Conservation (phyloP, 2,888 invertebrate species). For the Tridacna gigas region DNA sequence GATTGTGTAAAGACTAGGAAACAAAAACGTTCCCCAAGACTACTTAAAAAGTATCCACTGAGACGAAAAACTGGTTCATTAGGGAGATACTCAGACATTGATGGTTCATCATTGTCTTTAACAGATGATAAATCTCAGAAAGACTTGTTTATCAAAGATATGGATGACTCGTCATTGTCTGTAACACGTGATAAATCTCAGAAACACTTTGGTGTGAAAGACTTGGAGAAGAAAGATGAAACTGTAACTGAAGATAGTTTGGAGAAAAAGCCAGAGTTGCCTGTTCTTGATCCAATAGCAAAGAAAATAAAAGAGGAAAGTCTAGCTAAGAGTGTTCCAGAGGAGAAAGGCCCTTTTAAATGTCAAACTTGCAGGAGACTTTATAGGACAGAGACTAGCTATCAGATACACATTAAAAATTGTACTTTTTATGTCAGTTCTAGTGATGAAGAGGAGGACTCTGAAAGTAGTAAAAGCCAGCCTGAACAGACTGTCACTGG, state of each 20-base stretch:
- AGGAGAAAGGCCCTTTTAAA: slow-evolving; percentile 89
- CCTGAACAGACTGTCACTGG: background rate
- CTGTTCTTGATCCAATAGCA: slow-evolving; percentile 85
- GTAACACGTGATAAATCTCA: background rate
- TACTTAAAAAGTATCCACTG: slow-evolving; percentile 69
- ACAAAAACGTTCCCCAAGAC: background rate
- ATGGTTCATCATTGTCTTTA: slow-evolving; percentile 5
- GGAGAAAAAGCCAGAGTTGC: slow-evolving; percentile 54
- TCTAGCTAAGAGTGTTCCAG: slow-evolving; percentile 81
- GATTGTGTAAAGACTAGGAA: background rate
- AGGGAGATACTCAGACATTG: slow-evolving; percentile 2
- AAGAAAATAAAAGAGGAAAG: slow-evolving; percentile 86
- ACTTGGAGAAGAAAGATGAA: background rate
- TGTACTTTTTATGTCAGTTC: slow-evolving; percentile 85
- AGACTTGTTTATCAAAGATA: background rate
- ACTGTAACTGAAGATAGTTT: background rate
- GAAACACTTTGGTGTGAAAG: background rate
- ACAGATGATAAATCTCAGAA: background rate
- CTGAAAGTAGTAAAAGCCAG: slow-evolving; percentile 1
- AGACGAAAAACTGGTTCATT: slow-evolving; percentile 47
- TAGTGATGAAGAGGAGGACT: slow-evolving; percentile 81
- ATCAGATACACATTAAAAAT: slow-evolving; percentile 80
- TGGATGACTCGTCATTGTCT: slow-evolving; percentile 3
- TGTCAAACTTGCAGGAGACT: slow-evolving; percentile 93
- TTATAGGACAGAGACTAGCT: slow-evolving; percentile 84